These are phyloP conservation scores for Monoplex corrugatus DNA, from an alignment of 2,888 invertebrate genomes.

Conservation along the genomic window DNA sequence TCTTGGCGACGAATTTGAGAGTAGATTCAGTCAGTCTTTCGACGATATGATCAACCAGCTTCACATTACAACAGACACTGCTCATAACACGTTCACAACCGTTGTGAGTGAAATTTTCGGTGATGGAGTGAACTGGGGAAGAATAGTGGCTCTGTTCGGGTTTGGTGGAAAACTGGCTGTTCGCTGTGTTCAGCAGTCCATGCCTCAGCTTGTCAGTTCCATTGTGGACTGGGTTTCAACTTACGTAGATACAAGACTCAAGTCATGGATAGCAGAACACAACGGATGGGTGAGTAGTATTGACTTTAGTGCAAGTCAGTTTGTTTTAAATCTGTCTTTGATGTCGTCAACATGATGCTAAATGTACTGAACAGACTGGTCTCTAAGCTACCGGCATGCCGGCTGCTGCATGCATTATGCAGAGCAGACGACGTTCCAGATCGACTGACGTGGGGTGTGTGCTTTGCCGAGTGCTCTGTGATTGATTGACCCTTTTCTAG, in stretches of 20 bases:
- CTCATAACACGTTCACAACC: constrained; percentile 79
- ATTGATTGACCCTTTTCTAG: no score
- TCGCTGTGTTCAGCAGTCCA: constrained; percentile 77
- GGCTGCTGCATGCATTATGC: no score
- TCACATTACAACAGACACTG: constrained; percentile 77
- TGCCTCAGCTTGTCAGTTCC: constrained; percentile 78
- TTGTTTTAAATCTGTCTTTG: no score
- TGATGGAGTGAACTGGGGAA: constrained; percentile 82
- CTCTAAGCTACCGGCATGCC: no score
- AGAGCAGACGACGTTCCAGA: no score
- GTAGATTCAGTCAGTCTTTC: constrained; percentile 75
- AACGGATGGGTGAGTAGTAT: constrained; percentile 80
- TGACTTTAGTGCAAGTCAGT: no score
- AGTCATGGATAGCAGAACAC: constrained; percentile 80
- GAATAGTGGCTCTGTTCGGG: constrained; percentile 81
- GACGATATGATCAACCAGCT: constrained; percentile 78
- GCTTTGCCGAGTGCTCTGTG: no score
- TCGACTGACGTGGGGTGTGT: no score
- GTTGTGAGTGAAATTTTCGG: constrained; percentile 81
- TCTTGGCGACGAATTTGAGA: constrained; percentile 79
- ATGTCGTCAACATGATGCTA: no score
- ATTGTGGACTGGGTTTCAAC: constrained; percentile 80
- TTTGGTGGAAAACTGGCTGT: constrained; percentile 81
- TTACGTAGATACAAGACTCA: constrained; percentile 79
- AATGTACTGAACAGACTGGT: no score